phyloP scores from a whole-genome alignment of 2,797 vertebrate genomes.

The Brachyrhaphis roseni region DNA sequence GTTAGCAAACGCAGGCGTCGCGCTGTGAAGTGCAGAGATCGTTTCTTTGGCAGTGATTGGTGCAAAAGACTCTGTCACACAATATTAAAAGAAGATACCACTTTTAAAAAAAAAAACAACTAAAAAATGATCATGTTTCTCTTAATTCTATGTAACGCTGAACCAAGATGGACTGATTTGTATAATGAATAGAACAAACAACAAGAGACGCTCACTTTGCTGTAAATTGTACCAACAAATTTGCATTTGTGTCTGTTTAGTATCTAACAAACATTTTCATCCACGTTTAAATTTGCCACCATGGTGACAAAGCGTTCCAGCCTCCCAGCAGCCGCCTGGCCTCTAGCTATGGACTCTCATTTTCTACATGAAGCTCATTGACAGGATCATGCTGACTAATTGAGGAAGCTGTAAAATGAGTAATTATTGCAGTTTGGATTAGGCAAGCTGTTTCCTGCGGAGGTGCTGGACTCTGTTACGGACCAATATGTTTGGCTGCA shows the following conservation, averaged over 20 bases:
- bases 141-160: not conserved
- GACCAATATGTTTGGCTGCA: constrained; percentile 19
- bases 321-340: constrained; percentile 47
- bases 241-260: not conserved
- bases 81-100: not conserved
- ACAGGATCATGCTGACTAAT: constrained; percentile 68
- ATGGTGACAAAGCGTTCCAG: constrained; percentile 36
- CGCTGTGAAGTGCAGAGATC: not conserved
- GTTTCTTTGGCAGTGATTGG: not conserved
- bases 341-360: constrained; percentile 54
- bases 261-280: not conserved
- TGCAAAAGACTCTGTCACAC: not conserved
- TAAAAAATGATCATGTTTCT: too few species aligned
- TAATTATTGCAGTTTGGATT: constrained; percentile 71
- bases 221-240: not conserved
- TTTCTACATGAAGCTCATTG: constrained; percentile 64
- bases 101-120: not conserved
- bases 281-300: constrained; percentile 3
- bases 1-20: not conserved
- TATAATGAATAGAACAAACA: not conserved
- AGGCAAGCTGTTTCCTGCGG: constrained; percentile 65
- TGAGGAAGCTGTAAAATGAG: constrained; percentile 67
- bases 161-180: not conserved
- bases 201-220: not conserved
- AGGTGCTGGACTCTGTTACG: constrained; percentile 28